Base-by-base conservation (phyloP, 2,113 vertebrate species). In the Pituophis catenifer region DNA sequence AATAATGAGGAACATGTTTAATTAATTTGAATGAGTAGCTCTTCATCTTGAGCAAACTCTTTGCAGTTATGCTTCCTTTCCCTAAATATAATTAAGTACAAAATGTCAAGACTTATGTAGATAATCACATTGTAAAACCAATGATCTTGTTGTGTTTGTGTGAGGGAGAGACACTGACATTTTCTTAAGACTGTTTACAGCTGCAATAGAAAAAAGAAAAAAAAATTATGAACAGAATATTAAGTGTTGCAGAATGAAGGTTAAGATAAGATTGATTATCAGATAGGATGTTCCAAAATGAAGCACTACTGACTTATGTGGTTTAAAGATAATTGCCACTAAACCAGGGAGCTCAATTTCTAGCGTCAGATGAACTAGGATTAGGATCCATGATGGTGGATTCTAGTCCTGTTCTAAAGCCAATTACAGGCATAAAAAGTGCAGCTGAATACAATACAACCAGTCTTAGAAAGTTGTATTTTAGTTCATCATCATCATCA, bases 141-240 rank as follows among this genome's bases (percentile, higher is more conserved):
- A 33, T 75, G 70, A 75, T 38, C n/a, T 38, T 54, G 10, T 15
- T 94, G 93, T 81, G 59, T 59, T 26, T 94, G 87, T 91, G 54
- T 88, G 88, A 8, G n/a, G 38, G 15, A 81, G 7, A 81, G 70
- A 81, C 0, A 38, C 11, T 90, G 75, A 17, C 89, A 21, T 93
- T 95, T 87, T 95, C 81, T 29, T 95, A 92, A 89, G 0, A 15
- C 95, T 95, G 95, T 94, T 96, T 97, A 95, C 94, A 96, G 85
- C 92, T 94, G 48, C 88, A 92, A 54, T 89, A 89, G 93, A 94
- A 96, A 58, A 26, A 57, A 53, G 23, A 29, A 5, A 96, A 26
- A 87, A 96, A 95, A 94, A 91, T 70, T 54, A 89, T 93, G 93
- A 58, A 95, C 91, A 96, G 88, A 95, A 95, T 92, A 59, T 88